Evolutionary conservation across 2,113 vertebrate genomes (phyloP), one percentile per base, ranked within the genome.

Genomic region (Syngnathus scovelli): DNA sequence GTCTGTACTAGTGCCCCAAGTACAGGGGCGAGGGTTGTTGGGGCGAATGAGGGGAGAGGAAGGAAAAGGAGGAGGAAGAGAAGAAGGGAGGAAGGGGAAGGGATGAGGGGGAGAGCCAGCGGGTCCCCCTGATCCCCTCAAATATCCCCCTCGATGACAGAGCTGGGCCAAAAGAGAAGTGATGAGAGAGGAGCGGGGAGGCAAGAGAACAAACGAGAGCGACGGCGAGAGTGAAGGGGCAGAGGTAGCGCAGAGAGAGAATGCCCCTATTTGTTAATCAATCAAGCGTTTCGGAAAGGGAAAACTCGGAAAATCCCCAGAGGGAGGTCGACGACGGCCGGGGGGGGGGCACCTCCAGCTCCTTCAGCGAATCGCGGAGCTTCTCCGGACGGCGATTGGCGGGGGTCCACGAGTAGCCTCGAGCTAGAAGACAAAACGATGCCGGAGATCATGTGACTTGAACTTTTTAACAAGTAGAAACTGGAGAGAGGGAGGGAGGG

Each of bases 61-160:
- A 55, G 64, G 65, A 54, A 66, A 58, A 71, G 59, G 69, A 68
- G 71, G 67, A 49, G 39, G 73, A 82, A 74, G 65, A 77, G 75
- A 56, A 49, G 44, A 55, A 71, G 74, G 51, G 68, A 70, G 69
- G 68, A 82, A 86, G 93, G 86, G 64, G 64, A 77, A 76, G 80
- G 78, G 83, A 66, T 79, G 71, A 73, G 83, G 84, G 83, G 39
- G 39, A 4, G 41, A 90, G 91, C 93, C 89, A 86, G 88, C 91
- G 88, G 85, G 76, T 90, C 76, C 85, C 27, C 55, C 69, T 86
- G 92, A 89, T 92, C 91, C 91, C 93, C 92, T 92, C 89, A 92
- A 95, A 95, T 96, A 95, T 95, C 92, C 94, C 93, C 92, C 83
- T 88, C 92, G 95, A 84, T 96, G 94, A 98, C 94, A 98, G 91